These are phyloP conservation scores for Crossocerus cetratus DNA, from an alignment of 2,888 invertebrate genomes.

Conservation along the genomic window DNA sequence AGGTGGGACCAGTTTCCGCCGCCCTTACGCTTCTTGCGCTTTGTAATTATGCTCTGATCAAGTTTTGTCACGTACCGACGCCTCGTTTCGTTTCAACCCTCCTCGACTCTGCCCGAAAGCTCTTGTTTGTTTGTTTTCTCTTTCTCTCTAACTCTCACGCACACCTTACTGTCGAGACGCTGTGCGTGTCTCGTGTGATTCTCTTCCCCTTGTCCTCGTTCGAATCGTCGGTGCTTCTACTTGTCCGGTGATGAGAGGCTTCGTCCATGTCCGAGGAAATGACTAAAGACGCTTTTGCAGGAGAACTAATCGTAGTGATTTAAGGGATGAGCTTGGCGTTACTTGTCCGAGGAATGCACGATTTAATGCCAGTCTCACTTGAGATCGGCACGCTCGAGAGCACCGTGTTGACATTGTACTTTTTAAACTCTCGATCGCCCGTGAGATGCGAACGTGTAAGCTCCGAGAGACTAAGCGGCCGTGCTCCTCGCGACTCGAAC, in stretches of 20 bases:
- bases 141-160: background rate
- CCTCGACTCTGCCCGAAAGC: no score
- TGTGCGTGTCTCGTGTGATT: background rate
- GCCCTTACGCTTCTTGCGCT: constrained; percentile 57
- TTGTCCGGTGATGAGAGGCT: background rate
- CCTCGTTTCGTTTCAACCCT: no score
- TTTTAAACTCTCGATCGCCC: no score
- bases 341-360: constrained; percentile 3
- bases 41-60: constrained; percentile 49
- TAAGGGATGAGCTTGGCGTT: no score
- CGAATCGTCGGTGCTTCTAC: background rate
- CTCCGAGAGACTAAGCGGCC: no score
- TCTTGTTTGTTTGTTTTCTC: background rate
- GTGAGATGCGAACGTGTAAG: no score
- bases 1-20: no score
- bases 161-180: background rate
- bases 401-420: no score
- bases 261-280: background rate
- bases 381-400: no score
- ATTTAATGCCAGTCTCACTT: no score
- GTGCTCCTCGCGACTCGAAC: background rate
- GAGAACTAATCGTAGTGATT: background rate
- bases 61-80: constrained; percentile 34
- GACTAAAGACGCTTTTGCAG: background rate
- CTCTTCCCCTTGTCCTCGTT: background rate